Percentiles rank a stretch among this genome's conserved stretches.
phyloP scores from a whole-genome alignment of 2,888 invertebrate species.

The Molanna angustata region DNA sequence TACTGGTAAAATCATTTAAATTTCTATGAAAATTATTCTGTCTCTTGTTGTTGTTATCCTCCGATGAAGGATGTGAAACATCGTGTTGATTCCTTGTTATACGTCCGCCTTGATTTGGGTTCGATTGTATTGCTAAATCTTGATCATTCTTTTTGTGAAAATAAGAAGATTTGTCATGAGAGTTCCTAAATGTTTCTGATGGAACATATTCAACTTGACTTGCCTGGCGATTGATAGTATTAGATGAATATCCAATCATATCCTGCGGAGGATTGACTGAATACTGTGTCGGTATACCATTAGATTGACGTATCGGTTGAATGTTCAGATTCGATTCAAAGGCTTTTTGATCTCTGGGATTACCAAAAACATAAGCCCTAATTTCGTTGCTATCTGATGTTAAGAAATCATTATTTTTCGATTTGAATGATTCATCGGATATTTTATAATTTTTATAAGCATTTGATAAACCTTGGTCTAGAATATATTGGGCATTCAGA shows the following conservation, averaged over 20 bases:
- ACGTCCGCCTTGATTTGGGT: too few relatives aligned
- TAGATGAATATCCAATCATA: conserved; percentile 29
- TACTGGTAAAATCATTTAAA: too few relatives aligned
- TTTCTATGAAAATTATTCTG: too few relatives aligned
- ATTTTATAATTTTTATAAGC: conserved; percentile 40
- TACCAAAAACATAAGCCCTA: conserved; percentile 22
- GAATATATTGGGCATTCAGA: conserved; percentile 9
- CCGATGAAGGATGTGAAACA: too few relatives aligned
- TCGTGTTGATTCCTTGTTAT: too few relatives aligned
- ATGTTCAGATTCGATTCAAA: conserved; percentile 21
- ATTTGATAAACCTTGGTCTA: conserved; percentile 22
- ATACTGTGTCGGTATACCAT: neutral
- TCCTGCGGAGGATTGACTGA: conserved; percentile 13
- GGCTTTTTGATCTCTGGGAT: conserved; percentile 21
- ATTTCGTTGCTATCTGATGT: conserved; percentile 14
- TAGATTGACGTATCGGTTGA: conserved; percentile 14
- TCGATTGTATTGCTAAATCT: conserved; percentile 38
- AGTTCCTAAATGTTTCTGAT: conserved; percentile 27
- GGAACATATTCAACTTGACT: conserved; percentile 29
- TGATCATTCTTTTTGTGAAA: conserved; percentile 17
- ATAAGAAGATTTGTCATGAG: conserved; percentile 9
- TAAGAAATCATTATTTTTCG: conserved; percentile 15
- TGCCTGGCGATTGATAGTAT: conserved; percentile 19
- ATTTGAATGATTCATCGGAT: conserved; percentile 38
- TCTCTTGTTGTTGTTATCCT: too few relatives aligned